Evolutionary conservation across 2,888 invertebrate genomes (phyloP).

Genomic region (Macrosoma leucophasiata): DNA sequence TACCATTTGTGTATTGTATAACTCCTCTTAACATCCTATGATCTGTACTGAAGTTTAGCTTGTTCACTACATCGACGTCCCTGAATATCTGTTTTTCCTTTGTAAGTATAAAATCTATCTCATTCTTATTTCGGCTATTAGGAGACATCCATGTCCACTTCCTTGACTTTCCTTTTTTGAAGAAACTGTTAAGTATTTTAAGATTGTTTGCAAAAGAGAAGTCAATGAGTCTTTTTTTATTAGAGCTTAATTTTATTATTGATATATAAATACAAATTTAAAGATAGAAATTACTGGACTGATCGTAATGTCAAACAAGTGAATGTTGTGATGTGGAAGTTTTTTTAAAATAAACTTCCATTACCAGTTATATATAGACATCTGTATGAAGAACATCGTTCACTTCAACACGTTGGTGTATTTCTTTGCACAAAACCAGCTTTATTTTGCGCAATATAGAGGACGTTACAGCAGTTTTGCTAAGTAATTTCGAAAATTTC

Average conservation of each 20-base stretch:
- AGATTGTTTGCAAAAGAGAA: too few species aligned
- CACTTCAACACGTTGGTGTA: slow-evolving; percentile 37
- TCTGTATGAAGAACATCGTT: slow-evolving; percentile 38
- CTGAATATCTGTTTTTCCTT: too few species aligned
- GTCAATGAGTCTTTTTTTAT: too few species aligned
- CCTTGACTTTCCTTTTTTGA: too few species aligned
- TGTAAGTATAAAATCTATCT: too few species aligned
- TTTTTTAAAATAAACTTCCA: slow-evolving; percentile 37
- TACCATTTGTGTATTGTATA: too few species aligned
- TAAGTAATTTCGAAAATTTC: slow-evolving; percentile 46
- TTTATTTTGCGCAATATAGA: slow-evolving; percentile 39
- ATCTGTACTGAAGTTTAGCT: too few species aligned
- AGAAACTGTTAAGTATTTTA: too few species aligned
- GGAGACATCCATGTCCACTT: too few species aligned
- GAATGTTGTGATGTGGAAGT: slow-evolving; percentile 34
- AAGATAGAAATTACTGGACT: slow-evolving; percentile 42
- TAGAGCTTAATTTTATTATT: slow-evolving; percentile 28
- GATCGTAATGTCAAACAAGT: slow-evolving; percentile 40
- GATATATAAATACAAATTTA: slow-evolving; percentile 17
- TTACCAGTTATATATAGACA: slow-evolving; percentile 42
- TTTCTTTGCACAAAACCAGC: slow-evolving; percentile 36
- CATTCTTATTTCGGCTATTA: too few species aligned
- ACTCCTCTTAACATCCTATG: too few species aligned
- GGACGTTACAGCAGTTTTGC: slow-evolving; percentile 43
- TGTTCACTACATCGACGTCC: too few species aligned